Evolutionary conservation across 1,140 invertebrate species (phyloP), one percentile per base, ranked within the genome.

Genomic region (Lordiphosa collinella): DNA sequence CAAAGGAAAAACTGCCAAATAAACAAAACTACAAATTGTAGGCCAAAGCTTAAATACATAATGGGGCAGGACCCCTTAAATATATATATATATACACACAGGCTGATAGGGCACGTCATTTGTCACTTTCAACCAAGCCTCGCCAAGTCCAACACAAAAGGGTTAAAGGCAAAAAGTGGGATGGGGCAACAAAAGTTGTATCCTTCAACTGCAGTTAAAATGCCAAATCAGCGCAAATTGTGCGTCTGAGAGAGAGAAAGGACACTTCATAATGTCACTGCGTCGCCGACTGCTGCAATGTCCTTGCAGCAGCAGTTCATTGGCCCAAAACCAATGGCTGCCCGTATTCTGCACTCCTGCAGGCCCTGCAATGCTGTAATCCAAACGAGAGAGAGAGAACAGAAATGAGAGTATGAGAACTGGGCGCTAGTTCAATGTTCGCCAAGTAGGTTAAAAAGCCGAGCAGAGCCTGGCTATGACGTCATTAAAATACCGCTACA

Each of bases 151-250:
- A 18, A 18, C 18, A 18, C 18, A 18, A 18, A 18, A 18, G 18
- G 18, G 18, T 18, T 18, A 18, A 18, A 4, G 2, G 3, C 18
- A 2, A 18, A 18, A 18, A 3, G 18, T 2, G 18, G 18, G 18
- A 18, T 18, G 18, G 18, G 18, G 18, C 4, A 18, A 18, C 18
- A 18, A 18, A 18, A 18, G 18, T 18, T 18, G 56, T 53, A 82
- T 75, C 76, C 76, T 82, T 82, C 78, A 82, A 82, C 71, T 72
- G 55, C 49, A 58, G 36, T 68, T 44, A 64, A 66, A 82, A 82
- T 84, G 78, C 72, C 78, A 84, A 84, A 73, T 62, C 50, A 61
- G 61, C 60, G 67, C 55, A 60, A 75, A 59, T 51, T 57, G 64
- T 29, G 31, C 49, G 65, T 43, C 47, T 59, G 41, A 54, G 47